Evolutionary conservation across 2,888 invertebrate species (phyloP), one percentile per base, ranked within the genome.

Genomic region (Geophilus truncorum): DNA sequence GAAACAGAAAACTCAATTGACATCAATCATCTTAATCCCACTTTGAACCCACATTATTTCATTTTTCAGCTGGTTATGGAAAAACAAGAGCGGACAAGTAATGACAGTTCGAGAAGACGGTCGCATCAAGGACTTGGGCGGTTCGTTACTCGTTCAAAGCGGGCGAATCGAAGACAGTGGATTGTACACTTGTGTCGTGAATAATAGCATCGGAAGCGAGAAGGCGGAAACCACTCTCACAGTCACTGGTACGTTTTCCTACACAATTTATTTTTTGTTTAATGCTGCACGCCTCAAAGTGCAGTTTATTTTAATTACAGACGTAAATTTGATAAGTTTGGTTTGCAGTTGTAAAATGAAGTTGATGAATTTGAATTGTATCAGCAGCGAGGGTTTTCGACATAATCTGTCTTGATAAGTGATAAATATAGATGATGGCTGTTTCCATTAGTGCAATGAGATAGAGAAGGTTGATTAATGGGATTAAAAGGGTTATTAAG

Each of bases 121-220:
- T 83, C 91, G 96, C 84, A 93, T 96, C 18, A 94, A 94, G 85
- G 95, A 96, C 89, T 94, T 95, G 18, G 96, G 96, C 82, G 97
- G 97, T 81, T 97, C 97, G 82, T 89, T 98, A 84, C 94, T 97
- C 84, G 95, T 98, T 84, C 92, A 93, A 83, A 94, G 95, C 86
- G 95, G 96, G 18, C 92, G 93, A 85, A 95, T 96, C 70, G 93
- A 94, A 85, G 97, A 98, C 87, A 95, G 95, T 83, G 97, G 97
- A 85, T 94, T 95, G 88, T 98, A 97, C 87, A 89, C 95, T 82
- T 97, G 97, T 87, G 94, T 96, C 83, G 97, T 96, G 0, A 96
- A 95, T 86, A 98, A 98, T 87, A 94, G 94, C 0, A 95, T 97
- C 78, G 97, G 97, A 36, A 86, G 94, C 25, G 96, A 96, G 87